Base-by-base conservation (phyloP, 2,888 invertebrate species). In the Drosophila diplacantha region DNA sequence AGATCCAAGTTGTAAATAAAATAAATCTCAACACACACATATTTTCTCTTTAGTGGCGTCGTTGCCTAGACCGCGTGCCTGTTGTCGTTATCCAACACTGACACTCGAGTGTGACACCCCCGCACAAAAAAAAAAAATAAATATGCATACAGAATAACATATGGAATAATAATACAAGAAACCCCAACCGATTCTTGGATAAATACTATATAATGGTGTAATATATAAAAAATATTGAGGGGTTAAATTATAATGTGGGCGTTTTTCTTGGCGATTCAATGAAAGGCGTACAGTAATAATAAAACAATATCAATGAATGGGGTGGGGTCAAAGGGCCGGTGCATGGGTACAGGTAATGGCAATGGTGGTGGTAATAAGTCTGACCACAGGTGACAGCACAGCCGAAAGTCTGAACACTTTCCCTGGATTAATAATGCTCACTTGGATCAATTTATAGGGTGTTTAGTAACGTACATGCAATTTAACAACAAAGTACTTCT, bases 321-420 rank as follows among this genome's bases (percentile, higher is more conserved):
- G 35, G 38, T 26, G 41, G 56, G 56, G 41, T 41, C 35, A 22
- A 37, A 43, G 20, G 57, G 35, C 14, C 31, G 22, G 24, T 32
- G 31, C 32, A 24, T 24, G 6, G 12, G 44, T 49, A 24, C 16
- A 24, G 51, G 41, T 22, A 57, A 31, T 58, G 57, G 26, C 6
- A 26, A 54, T 44, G 24, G 18, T 57, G 18, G 12, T 34, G 34
- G 20, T 12, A 34, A 16, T 20, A 20, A 5, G 44, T 8, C 16
- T 24, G 47, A 31, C 62, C 64, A 47, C 47, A 65, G 55, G 55
- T 65, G 66, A 66, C 63, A 63, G 63, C 63, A 63, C 55, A 65
- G 35, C 34, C 60, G n/a, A 31, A 18, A 34, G 12, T 43, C 29
- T 29, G 3, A 31, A 22, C 61, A 29, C 39, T 39, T 61, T 29